Percentiles rank a stretch among this genome's conserved stretches.
Conservation (phyloP, 2,113 vertebrate genomes). For the Chitala chitala region DNA sequence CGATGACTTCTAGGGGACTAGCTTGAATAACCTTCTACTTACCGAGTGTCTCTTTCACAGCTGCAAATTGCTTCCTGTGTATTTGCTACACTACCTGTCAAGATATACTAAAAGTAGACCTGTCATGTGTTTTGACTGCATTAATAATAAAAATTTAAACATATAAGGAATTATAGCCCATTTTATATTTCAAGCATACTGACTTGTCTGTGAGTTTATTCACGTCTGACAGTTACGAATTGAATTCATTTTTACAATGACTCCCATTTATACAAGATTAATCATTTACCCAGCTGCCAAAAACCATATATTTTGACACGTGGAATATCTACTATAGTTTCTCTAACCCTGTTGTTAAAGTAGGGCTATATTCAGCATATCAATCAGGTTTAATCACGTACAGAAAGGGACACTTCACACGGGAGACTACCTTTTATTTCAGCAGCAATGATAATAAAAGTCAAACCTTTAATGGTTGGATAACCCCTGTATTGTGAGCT, state of each 20-base stretch:
- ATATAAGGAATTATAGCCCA: constrained; percentile 8
- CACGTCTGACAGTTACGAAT: constrained; percentile 12
- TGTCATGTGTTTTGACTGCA: constrained; percentile 9
- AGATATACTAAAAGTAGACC: constrained; percentile 4
- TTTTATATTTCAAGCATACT: neutral
- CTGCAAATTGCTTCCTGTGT: neutral
- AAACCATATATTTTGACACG: constrained; percentile 14
- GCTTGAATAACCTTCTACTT: no score
- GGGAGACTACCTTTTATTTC: neutral
- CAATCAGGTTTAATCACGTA: constrained; percentile 15
- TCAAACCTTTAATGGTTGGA: constrained; percentile 7
- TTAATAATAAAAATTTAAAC: constrained; percentile 4
- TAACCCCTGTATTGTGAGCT: neutral
- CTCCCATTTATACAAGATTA: constrained; percentile 11
- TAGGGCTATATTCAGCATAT: neutral
- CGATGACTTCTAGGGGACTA: no score
- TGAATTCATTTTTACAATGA: constrained; percentile 9
- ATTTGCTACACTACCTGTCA: no score
- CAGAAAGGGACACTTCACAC: neutral
- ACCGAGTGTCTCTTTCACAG: neutral
- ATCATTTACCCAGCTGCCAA: constrained; percentile 13
- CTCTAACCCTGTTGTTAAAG: constrained; percentile 2
- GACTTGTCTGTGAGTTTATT: constrained; percentile 11
- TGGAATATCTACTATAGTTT: constrained; percentile 8
- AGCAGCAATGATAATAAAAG: constrained; percentile 5